Conservation (phyloP, 2,113 vertebrate genomes). For the Diadophis punctatus region DNA sequence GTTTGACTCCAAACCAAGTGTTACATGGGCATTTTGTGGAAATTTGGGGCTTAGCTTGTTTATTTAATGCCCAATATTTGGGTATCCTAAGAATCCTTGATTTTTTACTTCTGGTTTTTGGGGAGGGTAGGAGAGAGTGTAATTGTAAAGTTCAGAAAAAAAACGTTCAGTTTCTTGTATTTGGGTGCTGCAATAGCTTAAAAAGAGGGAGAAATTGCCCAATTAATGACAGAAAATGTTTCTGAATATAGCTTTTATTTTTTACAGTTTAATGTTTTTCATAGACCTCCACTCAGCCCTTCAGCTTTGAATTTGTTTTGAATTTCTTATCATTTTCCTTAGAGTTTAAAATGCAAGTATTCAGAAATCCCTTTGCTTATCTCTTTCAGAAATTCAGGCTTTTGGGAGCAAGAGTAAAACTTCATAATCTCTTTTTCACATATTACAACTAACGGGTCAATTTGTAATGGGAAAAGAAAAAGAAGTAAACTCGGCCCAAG, state of each 20-base stretch:
- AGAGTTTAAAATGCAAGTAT: not conserved
- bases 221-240: not conserved
- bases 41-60: not conserved
- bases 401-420: not conserved
- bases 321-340: not conserved
- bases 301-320: not conserved
- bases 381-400: not conserved
- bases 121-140: not conserved
- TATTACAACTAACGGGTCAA: not conserved
- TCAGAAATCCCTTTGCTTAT: not conserved
- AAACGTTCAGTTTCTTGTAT: not conserved
- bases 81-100: not conserved
- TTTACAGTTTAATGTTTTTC: constrained; percentile 51
- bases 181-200: not conserved
- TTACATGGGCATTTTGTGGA: not conserved
- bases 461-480: not conserved
- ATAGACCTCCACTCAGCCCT: constrained; percentile 31
- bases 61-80: not conserved
- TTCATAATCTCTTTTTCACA: not conserved
- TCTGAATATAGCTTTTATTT: not conserved
- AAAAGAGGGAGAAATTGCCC: not conserved
- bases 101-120: not conserved
- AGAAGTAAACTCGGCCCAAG: not conserved
- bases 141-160: not conserved
- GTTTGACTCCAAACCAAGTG: not conserved